Evolutionary conservation across 2,797 vertebrate genomes (phyloP).

Genomic region (Sarcophilus harrisii): DNA sequence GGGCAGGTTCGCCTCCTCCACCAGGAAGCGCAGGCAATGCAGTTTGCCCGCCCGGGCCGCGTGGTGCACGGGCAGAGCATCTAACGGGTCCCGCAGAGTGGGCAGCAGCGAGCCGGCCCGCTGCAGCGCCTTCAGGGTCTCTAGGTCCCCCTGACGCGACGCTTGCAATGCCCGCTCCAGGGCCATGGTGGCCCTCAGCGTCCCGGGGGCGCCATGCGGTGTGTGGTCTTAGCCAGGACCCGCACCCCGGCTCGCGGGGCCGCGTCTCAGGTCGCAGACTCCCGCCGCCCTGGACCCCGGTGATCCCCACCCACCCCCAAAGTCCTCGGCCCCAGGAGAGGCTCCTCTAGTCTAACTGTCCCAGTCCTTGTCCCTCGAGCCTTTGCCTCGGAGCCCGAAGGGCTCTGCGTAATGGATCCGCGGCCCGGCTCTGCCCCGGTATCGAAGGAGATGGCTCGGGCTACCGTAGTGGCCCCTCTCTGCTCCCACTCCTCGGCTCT

Average conservation of each 20-base stretch:
- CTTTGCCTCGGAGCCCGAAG: background rate
- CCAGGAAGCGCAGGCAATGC: constrained; percentile 91
- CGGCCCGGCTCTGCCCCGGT: constrained; percentile 18
- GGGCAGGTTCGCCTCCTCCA: constrained; percentile 90
- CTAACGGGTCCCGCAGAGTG: constrained; percentile 89
- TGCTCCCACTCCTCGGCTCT: constrained; percentile 7
- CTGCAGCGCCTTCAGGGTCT: constrained; percentile 87
- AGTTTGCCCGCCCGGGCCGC: constrained; percentile 94
- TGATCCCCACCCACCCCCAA: background rate
- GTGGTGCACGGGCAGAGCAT: constrained; percentile 93
- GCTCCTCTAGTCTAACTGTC: background rate
- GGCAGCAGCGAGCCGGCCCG: constrained; percentile 84
- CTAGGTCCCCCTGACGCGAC: constrained; percentile 92
- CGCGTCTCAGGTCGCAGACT: background rate
- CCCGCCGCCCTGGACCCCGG: background rate
- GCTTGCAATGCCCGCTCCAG: constrained; percentile 90
- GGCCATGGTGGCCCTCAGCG: constrained; percentile 84
- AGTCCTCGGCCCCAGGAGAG: background rate
- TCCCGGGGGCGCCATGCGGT: constrained; percentile 48
- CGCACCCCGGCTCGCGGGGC: background rate
- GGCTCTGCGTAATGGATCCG: background rate
- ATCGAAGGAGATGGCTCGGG: background rate
- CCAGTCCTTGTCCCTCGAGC: background rate
- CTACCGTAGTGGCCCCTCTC: background rate
- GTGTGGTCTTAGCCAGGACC: background rate